Evolutionary conservation across 2,888 invertebrate species (phyloP), one percentile per base, ranked within the genome.

Genomic region (Chrysolina oricalcia): DNA sequence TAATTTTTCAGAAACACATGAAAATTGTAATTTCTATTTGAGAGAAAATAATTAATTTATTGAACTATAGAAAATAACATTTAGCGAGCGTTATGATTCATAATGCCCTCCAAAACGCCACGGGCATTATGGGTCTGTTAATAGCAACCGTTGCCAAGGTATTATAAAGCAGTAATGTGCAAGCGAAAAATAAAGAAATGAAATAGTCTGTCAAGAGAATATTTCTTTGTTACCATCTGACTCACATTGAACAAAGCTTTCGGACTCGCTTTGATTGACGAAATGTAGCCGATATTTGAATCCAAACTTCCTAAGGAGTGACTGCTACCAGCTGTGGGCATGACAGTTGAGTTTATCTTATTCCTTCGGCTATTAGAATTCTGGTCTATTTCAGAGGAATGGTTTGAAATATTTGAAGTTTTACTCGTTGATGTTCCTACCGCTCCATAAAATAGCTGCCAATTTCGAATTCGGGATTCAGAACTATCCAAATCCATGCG

Each of bases 371-470:
- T 75, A 59, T 77, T 78, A 15, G 74, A 76, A 73, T 78, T 75
- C 40, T 66, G 68, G 41, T 81, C 78, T 11, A 59, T 59, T 3
- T 74, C 70, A 8, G 48, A 50, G 17, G 72, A 66, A 15, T 43
- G 59, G 1, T 48, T 53, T 10, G 74, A 75, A 11, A 46, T 48
- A 48, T 72, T 76, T 21, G 56, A 70, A 48, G 71, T 66, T 8
- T 76, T 75, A 46, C 70, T 74, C 9, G 68, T 73, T 3, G 74
- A 46, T n/a, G n/a, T 74, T 23, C 81, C 82, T 23, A 78, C 65
- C 0, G 80, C 80, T 13, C 84, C 85, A 63, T 86, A 86, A 71
- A 84, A 85, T 40, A 80, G 72, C 65, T 85, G 83, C 86, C 86
- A 86, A n/a, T 79, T 82, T 71, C 84, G 74, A 67, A 86, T 86